phyloP scores from a whole-genome alignment of 2,888 invertebrate species.

The Apomyelois bistriatella region DNA sequence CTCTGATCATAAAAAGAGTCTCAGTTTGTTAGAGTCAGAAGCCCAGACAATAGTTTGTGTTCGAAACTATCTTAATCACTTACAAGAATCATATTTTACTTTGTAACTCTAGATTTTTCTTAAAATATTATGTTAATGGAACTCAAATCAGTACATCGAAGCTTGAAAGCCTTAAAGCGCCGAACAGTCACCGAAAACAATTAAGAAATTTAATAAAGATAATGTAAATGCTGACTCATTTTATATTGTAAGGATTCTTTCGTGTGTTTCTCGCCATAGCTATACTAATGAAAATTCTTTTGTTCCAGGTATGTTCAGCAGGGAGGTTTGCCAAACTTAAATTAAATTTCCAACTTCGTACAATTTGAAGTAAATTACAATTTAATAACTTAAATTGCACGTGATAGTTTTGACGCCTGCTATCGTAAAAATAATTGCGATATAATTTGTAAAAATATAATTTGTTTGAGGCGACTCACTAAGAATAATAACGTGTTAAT shows the following conservation, averaged over 20 bases:
- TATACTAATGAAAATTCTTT: conserved; percentile 26
- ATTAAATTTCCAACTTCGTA: conserved; percentile 5
- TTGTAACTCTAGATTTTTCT: too few relatives aligned
- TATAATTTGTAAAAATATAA: too few relatives aligned
- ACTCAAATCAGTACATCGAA: too few relatives aligned
- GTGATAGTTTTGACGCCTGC: neutral
- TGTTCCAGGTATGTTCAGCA: conserved; percentile 38
- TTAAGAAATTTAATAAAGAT: conserved; percentile 1
- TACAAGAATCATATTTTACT: too few relatives aligned
- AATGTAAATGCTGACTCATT: neutral
- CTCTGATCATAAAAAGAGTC: too few relatives aligned
- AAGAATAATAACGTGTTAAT: too few relatives aligned
- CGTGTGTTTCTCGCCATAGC: neutral
- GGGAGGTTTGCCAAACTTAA: neutral
- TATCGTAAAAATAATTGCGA: neutral
- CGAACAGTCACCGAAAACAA: neutral
- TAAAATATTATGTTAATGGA: too few relatives aligned
- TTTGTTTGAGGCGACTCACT: too few relatives aligned
- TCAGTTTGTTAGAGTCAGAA: too few relatives aligned
- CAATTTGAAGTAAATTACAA: neutral
- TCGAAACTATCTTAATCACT: too few relatives aligned
- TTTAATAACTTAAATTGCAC: neutral
- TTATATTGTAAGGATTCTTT: conserved; percentile 2
- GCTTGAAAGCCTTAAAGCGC: neutral
- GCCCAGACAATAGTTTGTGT: too few relatives aligned